A percentile compares a stretch with the other conserved stretches of the same genome.
Evolutionary conservation across 2,888 invertebrate species (phyloP).

Genomic region (Harpalus rufipes): DNA sequence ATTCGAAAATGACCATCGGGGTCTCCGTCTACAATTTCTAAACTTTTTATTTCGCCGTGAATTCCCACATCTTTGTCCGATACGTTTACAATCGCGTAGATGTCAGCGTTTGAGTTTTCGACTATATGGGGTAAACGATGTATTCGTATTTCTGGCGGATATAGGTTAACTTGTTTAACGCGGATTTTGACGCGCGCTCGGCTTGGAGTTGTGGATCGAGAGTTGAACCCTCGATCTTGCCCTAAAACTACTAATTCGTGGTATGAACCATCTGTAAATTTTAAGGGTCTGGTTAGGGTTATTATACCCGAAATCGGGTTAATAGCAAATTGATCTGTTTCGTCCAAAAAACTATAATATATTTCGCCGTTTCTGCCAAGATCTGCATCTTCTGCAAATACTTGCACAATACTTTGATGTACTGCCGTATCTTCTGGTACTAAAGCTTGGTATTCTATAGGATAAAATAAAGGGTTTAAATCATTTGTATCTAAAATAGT

Average conservation of each 20-base stretch:
- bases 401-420: constrained; percentile 84
- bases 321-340: constrained; percentile 92
- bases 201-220: constrained; percentile 81
- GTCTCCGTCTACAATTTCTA: constrained; percentile 94
- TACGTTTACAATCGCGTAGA: constrained; percentile 93
- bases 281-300: constrained; percentile 88
- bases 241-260: constrained; percentile 90
- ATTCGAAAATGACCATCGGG: constrained; percentile 93
- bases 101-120: constrained; percentile 89
- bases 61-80: constrained; percentile 86
- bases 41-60: constrained; percentile 89
- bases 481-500: constrained; percentile 92
- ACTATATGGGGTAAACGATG: constrained; percentile 89
- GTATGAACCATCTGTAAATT: constrained; percentile 84
- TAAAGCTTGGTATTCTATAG: constrained; percentile 91
- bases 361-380: constrained; percentile 97
- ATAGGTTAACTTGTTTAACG: constrained; percentile 91
- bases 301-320: constrained; percentile 96
- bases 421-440: constrained; percentile 93
- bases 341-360: constrained; percentile 93
- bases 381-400: constrained; percentile 97
- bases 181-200: constrained; percentile 87
- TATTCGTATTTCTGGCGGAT: constrained; percentile 90
- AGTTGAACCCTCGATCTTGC: constrained; percentile 88
- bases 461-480: constrained; percentile 95